Percentiles rank a stretch among this genome's conserved stretches.
Conservation (phyloP, 2,797 vertebrate species). For the Gymnodraco acuticeps region DNA sequence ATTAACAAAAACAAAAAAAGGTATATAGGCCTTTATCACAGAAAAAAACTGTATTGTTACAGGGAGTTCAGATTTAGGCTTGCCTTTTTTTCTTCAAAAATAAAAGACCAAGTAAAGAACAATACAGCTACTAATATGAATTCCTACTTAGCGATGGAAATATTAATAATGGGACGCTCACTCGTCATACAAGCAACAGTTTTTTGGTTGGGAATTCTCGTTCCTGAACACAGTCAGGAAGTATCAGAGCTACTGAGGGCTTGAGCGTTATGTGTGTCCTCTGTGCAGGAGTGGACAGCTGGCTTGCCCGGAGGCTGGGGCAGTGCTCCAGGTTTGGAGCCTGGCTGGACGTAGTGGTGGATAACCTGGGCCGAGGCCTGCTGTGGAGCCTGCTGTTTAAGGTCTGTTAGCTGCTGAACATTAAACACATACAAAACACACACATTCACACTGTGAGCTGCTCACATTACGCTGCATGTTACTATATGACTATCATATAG, state of each 20-base stretch:
- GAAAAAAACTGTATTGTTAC: too few species aligned
- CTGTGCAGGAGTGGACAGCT: conserved; percentile 76
- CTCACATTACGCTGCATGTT: background rate
- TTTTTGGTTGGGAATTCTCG: too few species aligned
- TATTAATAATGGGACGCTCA: too few species aligned
- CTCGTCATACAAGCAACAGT: too few species aligned
- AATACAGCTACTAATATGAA: too few species aligned
- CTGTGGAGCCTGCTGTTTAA: conserved; percentile 78
- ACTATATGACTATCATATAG: background rate
- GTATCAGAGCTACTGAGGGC: background rate
- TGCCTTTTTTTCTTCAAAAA: too few species aligned
- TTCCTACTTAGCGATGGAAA: too few species aligned
- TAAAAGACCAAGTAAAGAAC: too few species aligned
- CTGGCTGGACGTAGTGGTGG: conserved; percentile 82
- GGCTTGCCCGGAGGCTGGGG: conserved; percentile 71
- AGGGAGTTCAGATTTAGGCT: too few species aligned
- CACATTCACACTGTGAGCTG: background rate
- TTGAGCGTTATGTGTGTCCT: background rate
- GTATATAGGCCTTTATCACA: background rate
- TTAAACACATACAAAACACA: background rate
- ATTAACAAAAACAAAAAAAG: background rate
- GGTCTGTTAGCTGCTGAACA: conserved; percentile 50
- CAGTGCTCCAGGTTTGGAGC: conserved; percentile 82
- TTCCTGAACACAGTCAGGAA: background rate
- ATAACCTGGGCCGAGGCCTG: conserved; percentile 81